Percentiles rank a stretch among this genome's conserved stretches.
Evolutionary conservation across 2,113 vertebrate species (phyloP).

Genomic region (Megaleporinus macrocephalus): DNA sequence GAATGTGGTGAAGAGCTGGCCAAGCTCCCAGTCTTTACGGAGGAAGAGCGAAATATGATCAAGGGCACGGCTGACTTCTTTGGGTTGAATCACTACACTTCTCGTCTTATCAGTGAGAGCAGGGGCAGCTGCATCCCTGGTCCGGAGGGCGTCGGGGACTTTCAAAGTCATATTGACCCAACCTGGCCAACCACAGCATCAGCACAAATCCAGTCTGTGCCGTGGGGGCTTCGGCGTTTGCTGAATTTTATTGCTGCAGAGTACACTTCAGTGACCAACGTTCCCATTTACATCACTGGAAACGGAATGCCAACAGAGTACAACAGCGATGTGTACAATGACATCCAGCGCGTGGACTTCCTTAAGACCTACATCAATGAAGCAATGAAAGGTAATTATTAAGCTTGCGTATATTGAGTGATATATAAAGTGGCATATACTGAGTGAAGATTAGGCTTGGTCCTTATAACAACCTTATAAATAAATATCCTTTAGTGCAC

Average conservation of each 20-base stretch:
- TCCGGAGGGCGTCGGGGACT: constrained; percentile 82
- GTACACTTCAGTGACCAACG: constrained; percentile 73
- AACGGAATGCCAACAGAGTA: constrained; percentile 82
- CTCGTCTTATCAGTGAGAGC: constrained; percentile 75
- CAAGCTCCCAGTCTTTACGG: constrained; percentile 83
- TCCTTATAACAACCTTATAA: not conserved
- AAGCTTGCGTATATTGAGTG: not conserved
- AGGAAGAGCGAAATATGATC: constrained; percentile 81
- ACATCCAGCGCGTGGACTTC: constrained; percentile 78
- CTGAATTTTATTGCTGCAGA: constrained; percentile 84
- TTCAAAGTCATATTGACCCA: constrained; percentile 79
- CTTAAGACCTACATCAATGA: constrained; percentile 86
- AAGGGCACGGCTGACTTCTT: constrained; percentile 91
- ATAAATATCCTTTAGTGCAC: not conserved
- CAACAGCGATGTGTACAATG: constrained; percentile 73
- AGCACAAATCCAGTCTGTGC: constrained; percentile 83
- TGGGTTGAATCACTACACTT: constrained; percentile 91
- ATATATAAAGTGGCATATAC: not conserved
- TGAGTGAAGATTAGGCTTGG: not conserved
- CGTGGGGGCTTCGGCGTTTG: constrained; percentile 89
- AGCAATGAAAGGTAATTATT: constrained; percentile 85
- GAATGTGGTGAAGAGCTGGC: constrained; percentile 76
- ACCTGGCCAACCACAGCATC: constrained; percentile 84
- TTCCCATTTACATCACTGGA: constrained; percentile 89
- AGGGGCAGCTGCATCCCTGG: constrained; percentile 71